Evolutionary conservation across 2,888 invertebrate genomes (phyloP).

Genomic region (Ethmia dodecea): DNA sequence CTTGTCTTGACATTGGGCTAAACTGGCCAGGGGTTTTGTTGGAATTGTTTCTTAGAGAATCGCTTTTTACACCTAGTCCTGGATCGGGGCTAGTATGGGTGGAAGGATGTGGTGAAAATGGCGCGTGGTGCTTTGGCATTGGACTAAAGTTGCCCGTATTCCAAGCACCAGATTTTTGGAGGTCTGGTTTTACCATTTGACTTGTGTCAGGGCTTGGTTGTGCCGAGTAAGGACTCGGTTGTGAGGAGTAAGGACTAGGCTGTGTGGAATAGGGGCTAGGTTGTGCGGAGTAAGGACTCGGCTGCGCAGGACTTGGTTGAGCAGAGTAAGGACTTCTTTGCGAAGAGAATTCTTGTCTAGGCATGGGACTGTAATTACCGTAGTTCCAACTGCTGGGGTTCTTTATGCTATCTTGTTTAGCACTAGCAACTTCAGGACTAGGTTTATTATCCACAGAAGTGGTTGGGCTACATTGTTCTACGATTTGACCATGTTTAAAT

Average conservation of each 20-base stretch:
- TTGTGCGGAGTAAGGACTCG: constrained; percentile 66
- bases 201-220: constrained; percentile 71
- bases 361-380: constrained; percentile 66
- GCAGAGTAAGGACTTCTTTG: constrained; percentile 70
- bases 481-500: constrained; percentile 57
- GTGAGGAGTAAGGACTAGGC: constrained; percentile 68
- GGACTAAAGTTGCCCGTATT: constrained; percentile 67
- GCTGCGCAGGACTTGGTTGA: constrained; percentile 66
- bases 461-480: constrained; percentile 69
- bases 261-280: constrained; percentile 67
- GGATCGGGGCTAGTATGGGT: constrained; percentile 66
- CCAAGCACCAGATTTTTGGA: constrained; percentile 62
- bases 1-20: constrained; percentile 67
- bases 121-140: constrained; percentile 66
- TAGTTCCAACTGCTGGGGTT: constrained; percentile 64
- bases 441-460: constrained; percentile 66
- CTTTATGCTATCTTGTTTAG: constrained; percentile 63
- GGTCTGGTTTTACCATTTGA: constrained; percentile 61
- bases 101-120: constrained; percentile 65
- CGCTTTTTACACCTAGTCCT: constrained; percentile 51
- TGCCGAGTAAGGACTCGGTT: constrained; percentile 67
- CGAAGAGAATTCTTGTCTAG: constrained; percentile 65
- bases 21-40: constrained; percentile 63
- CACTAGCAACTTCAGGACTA: constrained; percentile 54
- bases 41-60: constrained; percentile 43